Evolutionary conservation across 2,888 invertebrate genomes (phyloP).

Genomic region (Ischnus inquisitorius): DNA sequence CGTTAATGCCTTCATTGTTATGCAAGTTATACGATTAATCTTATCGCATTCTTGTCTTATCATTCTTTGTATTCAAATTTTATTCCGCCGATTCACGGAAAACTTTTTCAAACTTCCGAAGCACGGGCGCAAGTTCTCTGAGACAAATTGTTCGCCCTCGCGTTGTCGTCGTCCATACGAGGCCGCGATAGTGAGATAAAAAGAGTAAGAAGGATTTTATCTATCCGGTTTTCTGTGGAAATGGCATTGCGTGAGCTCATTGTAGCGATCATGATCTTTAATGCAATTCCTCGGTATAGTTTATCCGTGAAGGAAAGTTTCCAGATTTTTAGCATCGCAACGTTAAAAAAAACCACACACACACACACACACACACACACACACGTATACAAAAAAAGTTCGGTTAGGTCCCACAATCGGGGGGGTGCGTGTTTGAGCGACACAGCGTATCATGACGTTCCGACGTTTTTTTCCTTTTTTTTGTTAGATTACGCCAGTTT

Average conservation of each 20-base stretch:
- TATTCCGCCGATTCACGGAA: not conserved
- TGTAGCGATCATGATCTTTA: not conserved
- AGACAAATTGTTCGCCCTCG: not conserved
- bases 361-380: not conserved
- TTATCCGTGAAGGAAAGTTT: not conserved
- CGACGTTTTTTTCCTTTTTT: constrained; percentile 56
- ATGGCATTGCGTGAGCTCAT: not conserved
- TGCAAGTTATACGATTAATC: too few relatives aligned
- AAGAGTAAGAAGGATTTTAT: not conserved
- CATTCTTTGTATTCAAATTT: not conserved
- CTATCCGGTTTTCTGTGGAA: not conserved
- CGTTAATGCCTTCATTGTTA: too few relatives aligned
- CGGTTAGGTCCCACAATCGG: not conserved
- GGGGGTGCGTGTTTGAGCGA: constrained; percentile 25
- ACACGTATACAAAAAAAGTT: constrained; percentile 7
- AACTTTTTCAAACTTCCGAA: not conserved
- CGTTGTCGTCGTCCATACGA: too few relatives aligned
- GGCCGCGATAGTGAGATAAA: not conserved
- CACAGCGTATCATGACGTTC: constrained; percentile 48
- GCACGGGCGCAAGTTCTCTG: not conserved
- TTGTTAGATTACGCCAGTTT: constrained; percentile 64
- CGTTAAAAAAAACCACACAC: not conserved
- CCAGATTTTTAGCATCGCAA: not conserved
- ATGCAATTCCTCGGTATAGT: not conserved
- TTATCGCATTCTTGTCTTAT: not conserved